phyloP scores from a whole-genome alignment of 2,888 invertebrate genomes.

The Myopa tessellatipennis region DNA sequence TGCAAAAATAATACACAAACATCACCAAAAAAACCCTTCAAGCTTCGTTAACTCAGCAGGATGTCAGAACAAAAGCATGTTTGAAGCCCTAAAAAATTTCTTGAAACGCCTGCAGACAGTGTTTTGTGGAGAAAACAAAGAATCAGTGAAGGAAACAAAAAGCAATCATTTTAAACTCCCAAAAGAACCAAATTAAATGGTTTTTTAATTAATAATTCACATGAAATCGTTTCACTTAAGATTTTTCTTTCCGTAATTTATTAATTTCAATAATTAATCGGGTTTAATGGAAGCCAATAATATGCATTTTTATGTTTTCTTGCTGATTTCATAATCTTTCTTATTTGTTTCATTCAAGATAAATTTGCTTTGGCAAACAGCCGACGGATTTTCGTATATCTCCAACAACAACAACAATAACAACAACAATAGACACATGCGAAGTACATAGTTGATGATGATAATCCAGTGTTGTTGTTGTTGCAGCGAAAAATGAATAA shows the following conservation, averaged over 20 bases:
- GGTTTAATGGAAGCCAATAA: too few species aligned
- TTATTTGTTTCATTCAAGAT: too few species aligned
- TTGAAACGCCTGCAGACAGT: background rate
- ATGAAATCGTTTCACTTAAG: too few species aligned
- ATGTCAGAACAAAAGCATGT: conserved; percentile 2
- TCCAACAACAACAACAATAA: background rate
- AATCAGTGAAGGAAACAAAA: background rate
- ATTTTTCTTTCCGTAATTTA: too few species aligned
- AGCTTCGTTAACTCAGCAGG: conserved; percentile 30
- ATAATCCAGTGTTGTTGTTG: conserved; percentile 19
- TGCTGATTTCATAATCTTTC: too few species aligned
- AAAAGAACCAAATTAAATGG: background rate
- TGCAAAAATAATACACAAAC: background rate
- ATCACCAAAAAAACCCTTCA: conserved; percentile 7
- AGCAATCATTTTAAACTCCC: background rate
- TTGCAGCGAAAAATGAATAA: conserved; percentile 63
- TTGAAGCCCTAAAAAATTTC: background rate
- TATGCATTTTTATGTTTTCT: too few species aligned
- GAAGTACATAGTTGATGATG: conserved; percentile 35
- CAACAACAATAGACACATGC: conserved; percentile 14
- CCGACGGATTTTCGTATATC: conserved; percentile 26
- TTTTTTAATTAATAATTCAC: background rate
- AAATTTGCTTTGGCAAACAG: background rate
- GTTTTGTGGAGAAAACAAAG: background rate
- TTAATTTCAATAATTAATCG: too few species aligned